These are phyloP conservation scores for Drosophila mauritiana DNA, from an alignment of 1,140 invertebrate genomes.

Conservation along the genomic window DNA sequence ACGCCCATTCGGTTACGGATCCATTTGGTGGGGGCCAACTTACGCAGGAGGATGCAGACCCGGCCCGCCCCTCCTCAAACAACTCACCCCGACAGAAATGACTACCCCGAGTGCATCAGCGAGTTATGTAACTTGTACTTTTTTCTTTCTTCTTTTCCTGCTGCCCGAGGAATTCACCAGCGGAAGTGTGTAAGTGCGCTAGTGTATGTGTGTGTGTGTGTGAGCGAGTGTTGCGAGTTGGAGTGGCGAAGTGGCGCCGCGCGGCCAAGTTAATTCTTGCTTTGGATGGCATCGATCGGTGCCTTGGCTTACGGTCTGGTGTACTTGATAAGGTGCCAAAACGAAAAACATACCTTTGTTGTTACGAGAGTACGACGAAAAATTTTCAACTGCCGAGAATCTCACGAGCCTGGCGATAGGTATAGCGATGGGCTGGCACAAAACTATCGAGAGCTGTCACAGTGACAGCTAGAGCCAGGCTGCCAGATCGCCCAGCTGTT, in stretches of 20 bases:
- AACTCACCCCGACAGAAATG: not conserved
- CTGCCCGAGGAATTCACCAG: conserved; percentile 57
- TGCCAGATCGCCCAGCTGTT: conserved; percentile 31
- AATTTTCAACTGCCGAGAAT: conserved; percentile 71
- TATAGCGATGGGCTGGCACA: conserved; percentile 33
- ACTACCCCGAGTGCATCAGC: conserved; percentile 38
- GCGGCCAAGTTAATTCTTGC: not conserved
- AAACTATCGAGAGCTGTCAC: conserved; percentile 49
- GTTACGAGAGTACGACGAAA: conserved; percentile 72
- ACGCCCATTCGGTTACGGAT: not conserved
- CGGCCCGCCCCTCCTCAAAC: not conserved
- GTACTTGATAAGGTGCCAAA: conserved; percentile 32
- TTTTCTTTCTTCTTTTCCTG: conserved; percentile 46
- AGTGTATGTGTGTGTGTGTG: conserved; percentile 7
- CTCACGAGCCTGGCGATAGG: conserved; percentile 53
- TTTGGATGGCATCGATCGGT: conserved; percentile 28
- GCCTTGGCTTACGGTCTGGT: conserved; percentile 63
- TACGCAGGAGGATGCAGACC: conserved; percentile 31
- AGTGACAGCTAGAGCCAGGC: conserved; percentile 45
- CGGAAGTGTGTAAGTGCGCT: conserved; percentile 55
- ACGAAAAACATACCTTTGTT: conserved; percentile 78
- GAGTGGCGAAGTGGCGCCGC: conserved; percentile 38
- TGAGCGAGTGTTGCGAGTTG: conserved; percentile 55
- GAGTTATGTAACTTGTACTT: conserved; percentile 72
- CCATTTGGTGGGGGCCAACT: conserved; percentile 20